Base-by-base conservation (phyloP, 1,140 invertebrate genomes). In the Monochamus saltuarius region DNA sequence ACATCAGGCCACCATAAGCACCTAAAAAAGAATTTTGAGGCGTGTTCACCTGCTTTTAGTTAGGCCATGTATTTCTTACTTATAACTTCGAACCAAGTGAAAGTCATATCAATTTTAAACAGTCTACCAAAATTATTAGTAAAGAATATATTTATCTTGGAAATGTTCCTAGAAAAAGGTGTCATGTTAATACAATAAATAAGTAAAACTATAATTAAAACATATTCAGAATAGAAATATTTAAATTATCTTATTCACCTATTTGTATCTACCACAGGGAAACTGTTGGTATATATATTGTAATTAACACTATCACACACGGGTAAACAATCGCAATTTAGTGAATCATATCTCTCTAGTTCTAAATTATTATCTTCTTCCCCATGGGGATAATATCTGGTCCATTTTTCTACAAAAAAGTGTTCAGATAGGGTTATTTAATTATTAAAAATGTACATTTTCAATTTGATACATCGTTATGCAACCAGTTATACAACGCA, bases 71-170 rank as follows among this genome's bases (percentile, higher is more conserved):
- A 14, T 36, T 22, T n/a, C 76, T 77, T 65, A 80, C 78, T 77
- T 17, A 80, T 22, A 4, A 78, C 64, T 52, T 80, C 77, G 38
- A 75, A 79, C 78, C 78, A 79, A 22, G 73, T 75, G 51, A 71
- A 71, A 6, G 67, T 55, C 2, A 76, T 58, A 40, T 77, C 75
- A 45, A 77, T 76, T 37, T 73, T 77, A 6, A 71, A 73, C 1
- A 59, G 39, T 11, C 67, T 65, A 4, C 62, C 64, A 47, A 61
- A 55, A 2, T 36, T 40, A 35, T 37, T 64, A 22, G 59, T 61
- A 42, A 77, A 76, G 55, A 67, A 79, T 16, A 80, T 56, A 14
- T 78, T 71, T 9, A 79, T 22, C 40, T 29, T 52, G 1, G 64
- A 56, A 9, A 29, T 34, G 22, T 56, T 60, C 17, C 56, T 56